Conservation (phyloP, 2,113 vertebrate species). For the Bujurquina vittata region DNA sequence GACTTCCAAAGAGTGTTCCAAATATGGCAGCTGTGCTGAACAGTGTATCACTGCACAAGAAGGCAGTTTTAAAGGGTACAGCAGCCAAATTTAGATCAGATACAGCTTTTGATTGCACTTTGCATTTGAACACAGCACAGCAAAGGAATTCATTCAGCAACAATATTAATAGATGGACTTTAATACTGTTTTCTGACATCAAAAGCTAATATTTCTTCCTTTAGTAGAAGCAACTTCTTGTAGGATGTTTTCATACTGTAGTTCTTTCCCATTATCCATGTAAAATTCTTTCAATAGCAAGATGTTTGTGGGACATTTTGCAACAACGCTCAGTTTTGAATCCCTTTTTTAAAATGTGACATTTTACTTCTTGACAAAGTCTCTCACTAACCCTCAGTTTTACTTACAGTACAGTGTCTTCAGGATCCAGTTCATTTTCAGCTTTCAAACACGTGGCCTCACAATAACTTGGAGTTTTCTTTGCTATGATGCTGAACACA, state of each 20-base stretch:
- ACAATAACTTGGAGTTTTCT: neutral
- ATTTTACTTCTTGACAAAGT: neutral
- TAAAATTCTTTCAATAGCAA: neutral
- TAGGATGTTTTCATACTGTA: neutral
- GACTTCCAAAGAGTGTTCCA: neutral
- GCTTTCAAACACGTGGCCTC: neutral
- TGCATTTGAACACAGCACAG: neutral
- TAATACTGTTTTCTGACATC: neutral
- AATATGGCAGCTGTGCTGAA: neutral
- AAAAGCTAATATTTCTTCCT: neutral
- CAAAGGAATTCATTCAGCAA: neutral
- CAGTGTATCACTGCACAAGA: neutral
- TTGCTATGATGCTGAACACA: constrained; percentile 1
- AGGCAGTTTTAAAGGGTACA: neutral
- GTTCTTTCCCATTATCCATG: neutral
- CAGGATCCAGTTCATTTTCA: neutral
- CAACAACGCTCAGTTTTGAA: neutral
- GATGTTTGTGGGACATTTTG: neutral
- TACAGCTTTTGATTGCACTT: neutral
- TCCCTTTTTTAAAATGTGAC: neutral
- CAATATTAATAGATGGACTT: neutral
- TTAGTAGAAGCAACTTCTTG: neutral
- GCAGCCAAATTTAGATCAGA: neutral
- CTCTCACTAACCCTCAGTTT: neutral
- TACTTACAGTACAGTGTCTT: neutral